phyloP scores from a whole-genome alignment of 2,113 vertebrate species.

The Zosterops lateralis region DNA sequence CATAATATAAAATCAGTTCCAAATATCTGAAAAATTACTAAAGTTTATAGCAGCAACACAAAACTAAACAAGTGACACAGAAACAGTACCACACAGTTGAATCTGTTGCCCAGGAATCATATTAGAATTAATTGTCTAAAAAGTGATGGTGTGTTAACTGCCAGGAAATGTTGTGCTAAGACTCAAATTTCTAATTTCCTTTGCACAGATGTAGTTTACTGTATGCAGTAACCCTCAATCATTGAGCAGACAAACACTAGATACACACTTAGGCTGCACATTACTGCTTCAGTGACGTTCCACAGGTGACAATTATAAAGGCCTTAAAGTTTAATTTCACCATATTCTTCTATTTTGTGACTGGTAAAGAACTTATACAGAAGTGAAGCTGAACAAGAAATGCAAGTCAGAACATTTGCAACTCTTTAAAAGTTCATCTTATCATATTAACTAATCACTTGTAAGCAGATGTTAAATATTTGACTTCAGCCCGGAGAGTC shows the following conservation, averaged over 20 bases:
- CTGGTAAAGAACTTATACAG: background rate
- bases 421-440: background rate
- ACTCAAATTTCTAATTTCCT: background rate
- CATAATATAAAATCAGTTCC: background rate
- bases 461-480: slow-evolving; percentile 25
- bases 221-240: background rate
- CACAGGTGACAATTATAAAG: background rate
- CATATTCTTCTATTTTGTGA: background rate
- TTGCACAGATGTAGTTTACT: background rate
- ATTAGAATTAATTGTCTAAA: background rate
- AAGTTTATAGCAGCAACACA: background rate
- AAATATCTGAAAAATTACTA: background rate
- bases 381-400: background rate
- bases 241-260: background rate
- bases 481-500: background rate
- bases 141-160: background rate
- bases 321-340: background rate
- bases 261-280: background rate
- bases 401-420: background rate
- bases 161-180: background rate
- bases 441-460: background rate
- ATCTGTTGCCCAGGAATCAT: background rate
- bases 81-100: background rate
- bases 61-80: background rate
- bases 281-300: background rate